Evolutionary conservation across 2,113 vertebrate genomes (phyloP).

Genomic region (Phrynocephalus versicolor): DNA sequence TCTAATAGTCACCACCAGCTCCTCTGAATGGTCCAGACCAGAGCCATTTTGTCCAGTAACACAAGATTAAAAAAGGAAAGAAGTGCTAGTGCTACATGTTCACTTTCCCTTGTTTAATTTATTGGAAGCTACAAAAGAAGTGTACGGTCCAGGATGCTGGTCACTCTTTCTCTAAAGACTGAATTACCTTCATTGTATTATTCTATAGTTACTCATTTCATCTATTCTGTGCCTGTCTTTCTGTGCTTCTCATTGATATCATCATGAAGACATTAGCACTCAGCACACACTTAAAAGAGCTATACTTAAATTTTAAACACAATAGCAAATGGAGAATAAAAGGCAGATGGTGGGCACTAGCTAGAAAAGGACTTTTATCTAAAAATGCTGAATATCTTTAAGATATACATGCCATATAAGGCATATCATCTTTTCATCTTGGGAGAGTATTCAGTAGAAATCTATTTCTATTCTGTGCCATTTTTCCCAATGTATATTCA

Average conservation of each 20-base stretch:
- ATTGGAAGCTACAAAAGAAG: neutral
- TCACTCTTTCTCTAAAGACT: neutral
- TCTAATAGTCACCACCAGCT: neutral
- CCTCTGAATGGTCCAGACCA: neutral
- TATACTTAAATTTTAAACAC: neutral
- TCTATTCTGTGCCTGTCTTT: neutral
- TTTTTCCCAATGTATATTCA: neutral
- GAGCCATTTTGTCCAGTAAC: neutral
- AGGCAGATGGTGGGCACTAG: neutral
- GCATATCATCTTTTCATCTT: neutral
- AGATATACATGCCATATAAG: neutral
- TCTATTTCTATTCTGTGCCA: neutral
- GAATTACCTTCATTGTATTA: neutral
- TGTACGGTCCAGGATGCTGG: neutral
- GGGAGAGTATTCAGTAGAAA: neutral
- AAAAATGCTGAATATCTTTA: neutral
- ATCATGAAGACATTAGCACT: neutral
- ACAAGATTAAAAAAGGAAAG: neutral
- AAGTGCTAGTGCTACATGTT: neutral
- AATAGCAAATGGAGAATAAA: neutral
- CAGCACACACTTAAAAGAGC: neutral
- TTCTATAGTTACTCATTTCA: neutral
- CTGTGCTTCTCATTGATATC: neutral
- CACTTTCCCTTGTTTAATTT: neutral
- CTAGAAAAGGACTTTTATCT: neutral